Conservation (phyloP, 1,140 invertebrate species). For the Coboldia fuscipes region DNA sequence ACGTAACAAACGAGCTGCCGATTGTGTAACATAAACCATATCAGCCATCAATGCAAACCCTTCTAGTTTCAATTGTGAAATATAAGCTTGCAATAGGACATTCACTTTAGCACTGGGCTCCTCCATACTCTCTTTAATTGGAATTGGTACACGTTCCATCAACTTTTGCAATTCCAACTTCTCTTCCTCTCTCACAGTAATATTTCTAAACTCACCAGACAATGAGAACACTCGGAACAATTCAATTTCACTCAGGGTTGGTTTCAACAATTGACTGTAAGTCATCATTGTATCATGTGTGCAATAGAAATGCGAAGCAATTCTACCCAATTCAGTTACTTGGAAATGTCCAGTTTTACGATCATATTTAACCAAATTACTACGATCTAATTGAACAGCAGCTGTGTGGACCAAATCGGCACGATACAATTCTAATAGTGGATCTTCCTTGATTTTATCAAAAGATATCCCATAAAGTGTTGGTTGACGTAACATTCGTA, state of each 20-base stretch:
- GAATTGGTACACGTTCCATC: constrained; percentile 94
- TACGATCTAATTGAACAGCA: constrained; percentile 72
- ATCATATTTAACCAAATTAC: constrained; percentile 89
- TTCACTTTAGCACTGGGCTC: constrained; percentile 93
- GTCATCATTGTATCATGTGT: constrained; percentile 92
- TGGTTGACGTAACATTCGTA: constrained; percentile 70
- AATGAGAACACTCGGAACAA: constrained; percentile 96
- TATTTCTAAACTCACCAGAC: constrained; percentile 84
- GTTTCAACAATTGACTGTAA: constrained; percentile 93
- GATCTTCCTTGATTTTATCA: constrained; percentile 64
- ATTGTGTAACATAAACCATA: constrained; percentile 99
- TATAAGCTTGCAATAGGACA: constrained; percentile 91
- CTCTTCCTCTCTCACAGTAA: constrained; percentile 92
- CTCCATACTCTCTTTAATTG: constrained; percentile 97
- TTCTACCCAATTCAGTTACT: constrained; percentile 82
- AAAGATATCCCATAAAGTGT: constrained; percentile 71
- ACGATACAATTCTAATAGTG: constrained; percentile 64
- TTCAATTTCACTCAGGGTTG: constrained; percentile 93
- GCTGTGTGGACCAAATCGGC: constrained; percentile 96
- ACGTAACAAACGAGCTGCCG: constrained; percentile 80
- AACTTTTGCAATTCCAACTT: constrained; percentile 93
- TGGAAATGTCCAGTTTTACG: constrained; percentile 87
- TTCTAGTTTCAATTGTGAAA: constrained; percentile 94
- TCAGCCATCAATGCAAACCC: constrained; percentile 97
- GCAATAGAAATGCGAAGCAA: constrained; percentile 96